Base-by-base conservation (phyloP, 2,888 invertebrate genomes). In the Perithous albicinctus region DNA sequence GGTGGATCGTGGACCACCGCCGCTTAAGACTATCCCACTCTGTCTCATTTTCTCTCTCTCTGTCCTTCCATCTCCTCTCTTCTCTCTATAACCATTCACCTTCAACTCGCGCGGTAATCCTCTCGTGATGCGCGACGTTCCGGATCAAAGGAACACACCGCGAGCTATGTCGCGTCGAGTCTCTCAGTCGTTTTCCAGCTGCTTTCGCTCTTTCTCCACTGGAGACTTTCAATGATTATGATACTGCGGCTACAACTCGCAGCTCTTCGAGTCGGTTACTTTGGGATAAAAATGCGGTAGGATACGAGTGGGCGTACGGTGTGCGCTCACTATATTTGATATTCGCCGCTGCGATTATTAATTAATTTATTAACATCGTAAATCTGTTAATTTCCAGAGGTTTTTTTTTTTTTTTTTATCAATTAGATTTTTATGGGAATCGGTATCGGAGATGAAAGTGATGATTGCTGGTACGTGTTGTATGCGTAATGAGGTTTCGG, bases 101-200 rank as follows among this genome's bases (percentile, higher is more conserved):
- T 59, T 80, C 38, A 32, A 64, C 59, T 59, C 32, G 51, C 77
- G 48, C 66, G 78, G 79, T 79, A 83, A 82, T 83, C 83, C 82
- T 72, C 75, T 81, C 82, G 43, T 70, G 66, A 76, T 76, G 75
- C 75, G 75, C 75, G 59, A 67, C 67, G 59, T 76, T 76, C 43
- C 67, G 75, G 78, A 82, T 82, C 81, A 82, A 82, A 82, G 78
- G 59, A 59, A 35, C 63, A 41, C 8, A 8, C 41, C 66, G 80
- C 41, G 18, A 32, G 64, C 38, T n/a, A 67, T 66, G 48, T 54
- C 29, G 23, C 46, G n/a, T 72, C 56, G 48, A n/a, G n/a, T 78
- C 61, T 26, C 66, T 46, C 66, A n/a, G 29, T 67, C 73, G 63
- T 70, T 67, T 72, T 77, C 74, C 80, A 69, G 73, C 73, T 70